Evolutionary conservation across 2,113 vertebrate species (phyloP).

Genomic region (Toxostoma redivivum): DNA sequence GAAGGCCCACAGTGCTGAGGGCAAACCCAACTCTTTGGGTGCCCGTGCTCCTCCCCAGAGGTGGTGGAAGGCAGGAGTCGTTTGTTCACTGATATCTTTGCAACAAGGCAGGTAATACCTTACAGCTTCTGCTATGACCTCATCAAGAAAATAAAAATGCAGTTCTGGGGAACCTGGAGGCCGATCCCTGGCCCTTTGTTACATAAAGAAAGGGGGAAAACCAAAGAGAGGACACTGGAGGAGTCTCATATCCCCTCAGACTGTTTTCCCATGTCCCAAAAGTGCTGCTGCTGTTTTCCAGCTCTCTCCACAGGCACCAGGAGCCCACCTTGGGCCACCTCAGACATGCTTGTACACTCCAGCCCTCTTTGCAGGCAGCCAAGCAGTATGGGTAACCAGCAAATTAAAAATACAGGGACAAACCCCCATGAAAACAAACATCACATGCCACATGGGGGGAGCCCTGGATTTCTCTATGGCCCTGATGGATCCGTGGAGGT

Average conservation of each 20-base stretch:
- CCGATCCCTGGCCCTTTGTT: background rate
- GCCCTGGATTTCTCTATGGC: background rate
- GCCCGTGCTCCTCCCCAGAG: fast-evolving
- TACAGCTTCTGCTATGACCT: background rate
- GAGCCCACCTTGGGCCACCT: background rate
- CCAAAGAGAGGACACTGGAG: background rate
- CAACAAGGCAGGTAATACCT: background rate
- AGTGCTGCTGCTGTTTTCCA: background rate
- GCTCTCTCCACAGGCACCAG: fast-evolving
- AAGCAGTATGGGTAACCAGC: background rate
- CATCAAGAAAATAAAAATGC: background rate
- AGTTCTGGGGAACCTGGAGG: background rate
- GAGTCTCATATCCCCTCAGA: background rate
- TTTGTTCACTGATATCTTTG: background rate
- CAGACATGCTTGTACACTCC: background rate
- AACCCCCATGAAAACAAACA: background rate
- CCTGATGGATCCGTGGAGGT: background rate
- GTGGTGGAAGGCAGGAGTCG: background rate
- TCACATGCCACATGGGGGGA: fast-evolving
- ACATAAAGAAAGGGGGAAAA: background rate
- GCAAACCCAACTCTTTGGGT: background rate
- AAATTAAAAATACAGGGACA: background rate
- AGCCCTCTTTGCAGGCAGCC: fast-evolving
- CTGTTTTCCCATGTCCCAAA: background rate
- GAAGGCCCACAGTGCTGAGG: background rate